Evolutionary conservation across 2,113 vertebrate genomes (phyloP).

Genomic region (Ceyx cyanopectus): DNA sequence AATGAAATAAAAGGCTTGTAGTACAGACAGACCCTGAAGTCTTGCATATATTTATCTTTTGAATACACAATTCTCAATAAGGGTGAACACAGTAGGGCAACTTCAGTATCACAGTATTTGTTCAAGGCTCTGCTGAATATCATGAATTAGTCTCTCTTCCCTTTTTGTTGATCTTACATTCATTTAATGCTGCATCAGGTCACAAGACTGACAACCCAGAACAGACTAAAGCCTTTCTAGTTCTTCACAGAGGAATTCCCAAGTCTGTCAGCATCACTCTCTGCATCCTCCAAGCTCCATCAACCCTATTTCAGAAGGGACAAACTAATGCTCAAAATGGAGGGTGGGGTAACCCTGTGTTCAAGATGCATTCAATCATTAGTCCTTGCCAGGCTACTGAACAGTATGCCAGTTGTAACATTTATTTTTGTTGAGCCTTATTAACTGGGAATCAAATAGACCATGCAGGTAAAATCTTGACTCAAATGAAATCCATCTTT

Average conservation of each 20-base stretch:
- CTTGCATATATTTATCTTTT: slow-evolving; percentile 32
- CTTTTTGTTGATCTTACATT: neutral
- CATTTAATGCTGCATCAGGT: neutral
- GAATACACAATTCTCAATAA: slow-evolving; percentile 8
- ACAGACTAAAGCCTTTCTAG: neutral
- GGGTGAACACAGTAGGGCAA: neutral
- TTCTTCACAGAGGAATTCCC: neutral
- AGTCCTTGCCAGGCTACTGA: neutral
- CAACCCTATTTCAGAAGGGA: neutral
- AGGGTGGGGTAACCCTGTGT: neutral
- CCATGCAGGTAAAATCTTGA: neutral
- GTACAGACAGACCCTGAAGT: neutral
- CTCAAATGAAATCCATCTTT: neutral
- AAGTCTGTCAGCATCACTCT: neutral
- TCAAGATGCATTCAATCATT: neutral
- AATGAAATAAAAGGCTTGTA: slow-evolving; percentile 23
- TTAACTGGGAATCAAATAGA: neutral
- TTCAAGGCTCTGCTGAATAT: slow-evolving; percentile 2
- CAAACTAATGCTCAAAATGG: neutral
- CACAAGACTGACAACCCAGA: neutral
- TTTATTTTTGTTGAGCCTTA: neutral
- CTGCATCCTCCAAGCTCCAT: neutral
- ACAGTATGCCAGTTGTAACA: rapidly evolving
- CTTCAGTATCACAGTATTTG: neutral
- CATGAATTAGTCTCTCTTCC: neutral